Conservation (phyloP, 2,888 invertebrate genomes). For the Troilus luridus region DNA sequence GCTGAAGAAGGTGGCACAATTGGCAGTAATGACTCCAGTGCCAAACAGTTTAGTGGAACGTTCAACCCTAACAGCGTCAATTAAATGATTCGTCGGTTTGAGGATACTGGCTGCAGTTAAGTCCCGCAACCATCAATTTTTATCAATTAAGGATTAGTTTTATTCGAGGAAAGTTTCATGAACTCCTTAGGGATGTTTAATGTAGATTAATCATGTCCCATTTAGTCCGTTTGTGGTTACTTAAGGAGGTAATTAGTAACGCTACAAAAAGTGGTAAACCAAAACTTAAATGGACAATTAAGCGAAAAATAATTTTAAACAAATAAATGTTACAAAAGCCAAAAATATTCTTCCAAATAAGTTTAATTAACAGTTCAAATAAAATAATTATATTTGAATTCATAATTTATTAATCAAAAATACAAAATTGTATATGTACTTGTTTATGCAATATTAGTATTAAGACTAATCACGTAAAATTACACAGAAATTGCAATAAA, state of each 20-base stretch:
- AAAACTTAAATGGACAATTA: too few relatives aligned
- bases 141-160: slow-evolving; percentile 39
- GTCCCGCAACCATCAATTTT: slow-evolving; percentile 27
- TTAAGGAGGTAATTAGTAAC: not conserved
- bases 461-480: too few relatives aligned
- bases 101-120: not conserved
- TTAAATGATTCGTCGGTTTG: slow-evolving; percentile 25
- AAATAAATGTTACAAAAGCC: too few relatives aligned
- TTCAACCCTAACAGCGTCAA: slow-evolving; percentile 28
- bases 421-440: too few relatives aligned
- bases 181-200: not conserved
- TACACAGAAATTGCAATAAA: too few relatives aligned
- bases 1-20: slow-evolving; percentile 14
- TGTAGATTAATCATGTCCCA: not conserved
- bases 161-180: slow-evolving; percentile 6
- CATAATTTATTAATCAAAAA: too few relatives aligned
- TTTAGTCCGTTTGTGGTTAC: not conserved
- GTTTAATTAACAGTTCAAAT: too few relatives aligned
- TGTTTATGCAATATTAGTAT: too few relatives aligned
- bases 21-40: slow-evolving; percentile 5
- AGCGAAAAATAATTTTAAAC: too few relatives aligned
- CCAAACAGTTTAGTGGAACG: slow-evolving; percentile 41
- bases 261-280: not conserved
- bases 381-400: too few relatives aligned
- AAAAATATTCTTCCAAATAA: too few relatives aligned